Conservation (phyloP, 1,140 invertebrate genomes). For the Sipha flava region DNA sequence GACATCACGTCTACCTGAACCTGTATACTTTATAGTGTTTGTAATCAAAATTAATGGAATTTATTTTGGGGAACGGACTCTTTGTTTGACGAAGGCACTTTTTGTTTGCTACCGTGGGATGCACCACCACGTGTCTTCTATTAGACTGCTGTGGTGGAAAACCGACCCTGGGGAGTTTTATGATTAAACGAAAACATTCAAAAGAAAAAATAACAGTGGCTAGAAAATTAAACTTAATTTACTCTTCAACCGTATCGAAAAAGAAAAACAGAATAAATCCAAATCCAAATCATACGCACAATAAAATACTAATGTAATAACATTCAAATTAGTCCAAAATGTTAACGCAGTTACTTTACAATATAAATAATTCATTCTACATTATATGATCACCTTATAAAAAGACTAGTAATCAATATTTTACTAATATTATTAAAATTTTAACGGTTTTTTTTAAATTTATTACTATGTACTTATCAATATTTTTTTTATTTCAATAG, state of each 20-base stretch:
- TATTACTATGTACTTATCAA: no score
- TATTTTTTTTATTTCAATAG: no score
- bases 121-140: conserved; percentile 6
- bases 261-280: neutral
- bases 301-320: neutral
- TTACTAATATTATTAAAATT: no score
- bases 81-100: conserved; percentile 9
- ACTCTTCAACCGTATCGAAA: neutral
- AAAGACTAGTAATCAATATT: no score
- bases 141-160: neutral
- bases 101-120: conserved; percentile 27
- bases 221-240: conserved; percentile 2
- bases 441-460: no score
- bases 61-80: conserved; percentile 12
- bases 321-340: no score
- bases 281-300: neutral
- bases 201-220: neutral
- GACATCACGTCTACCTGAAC: conserved; percentile 1
- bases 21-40: neutral
- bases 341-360: no score
- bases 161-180: conserved; percentile 18
- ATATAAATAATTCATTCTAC: no score
- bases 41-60: conserved; percentile 32
- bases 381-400: no score
- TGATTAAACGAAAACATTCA: conserved; percentile 29